Conservation (phyloP, 1,140 invertebrate species). For the Drosophila nasuta region DNA sequence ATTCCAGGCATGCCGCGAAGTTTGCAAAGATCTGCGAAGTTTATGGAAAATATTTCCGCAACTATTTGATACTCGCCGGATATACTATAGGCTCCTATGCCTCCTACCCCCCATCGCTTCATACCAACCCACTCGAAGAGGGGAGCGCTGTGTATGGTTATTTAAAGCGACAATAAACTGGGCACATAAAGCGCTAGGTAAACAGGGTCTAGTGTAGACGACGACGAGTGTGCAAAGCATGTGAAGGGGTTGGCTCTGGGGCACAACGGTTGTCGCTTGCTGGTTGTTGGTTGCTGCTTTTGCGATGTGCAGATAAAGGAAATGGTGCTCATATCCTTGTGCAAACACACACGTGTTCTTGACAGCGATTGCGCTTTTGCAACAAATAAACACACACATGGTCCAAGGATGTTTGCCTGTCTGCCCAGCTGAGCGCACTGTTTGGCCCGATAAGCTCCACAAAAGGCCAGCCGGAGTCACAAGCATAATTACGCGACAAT, state of each 20-base stretch:
- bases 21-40: background rate
- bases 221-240: conserved; percentile 7
- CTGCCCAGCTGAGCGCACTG: conserved; percentile 32
- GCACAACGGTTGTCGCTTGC: background rate
- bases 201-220: conserved; percentile 61
- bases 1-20: background rate
- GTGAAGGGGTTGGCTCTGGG: background rate
- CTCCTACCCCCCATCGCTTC: background rate
- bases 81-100: conserved; percentile 1
- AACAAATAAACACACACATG: conserved; percentile 57
- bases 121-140: background rate
- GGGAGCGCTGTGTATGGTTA: conserved; percentile 28
- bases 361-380: conserved; percentile 79
- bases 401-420: conserved; percentile 65
- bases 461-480: conserved; percentile 7
- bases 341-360: conserved; percentile 81
- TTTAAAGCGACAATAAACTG: conserved; percentile 70
- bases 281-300: background rate
- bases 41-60: conserved; percentile 2
- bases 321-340: conserved; percentile 75
- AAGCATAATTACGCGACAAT: conserved; percentile 28
- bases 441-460: conserved; percentile 46
- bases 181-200: conserved; percentile 72
- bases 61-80: conserved; percentile 27
- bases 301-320: conserved; percentile 52